phyloP scores from a whole-genome alignment of 2,113 vertebrate species.

The Rhizomys pruinosus region DNA sequence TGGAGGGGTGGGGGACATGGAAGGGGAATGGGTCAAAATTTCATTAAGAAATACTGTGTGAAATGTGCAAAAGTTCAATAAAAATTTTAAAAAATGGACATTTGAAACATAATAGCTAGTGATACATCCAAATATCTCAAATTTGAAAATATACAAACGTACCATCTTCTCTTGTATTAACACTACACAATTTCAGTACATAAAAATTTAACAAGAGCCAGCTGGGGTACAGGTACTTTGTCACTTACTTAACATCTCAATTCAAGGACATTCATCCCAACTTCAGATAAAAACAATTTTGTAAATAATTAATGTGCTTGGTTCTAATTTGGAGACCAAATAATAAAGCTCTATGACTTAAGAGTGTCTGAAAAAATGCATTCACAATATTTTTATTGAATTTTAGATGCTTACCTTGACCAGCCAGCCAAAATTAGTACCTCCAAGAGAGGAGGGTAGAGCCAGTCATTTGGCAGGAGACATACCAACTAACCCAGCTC shows the following conservation, averaged over 20 bases:
- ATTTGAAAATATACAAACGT: background rate
- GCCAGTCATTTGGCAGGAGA: too few relatives aligned
- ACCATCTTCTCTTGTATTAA: background rate
- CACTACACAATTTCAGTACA: background rate
- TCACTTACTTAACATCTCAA: background rate
- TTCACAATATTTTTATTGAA: background rate
- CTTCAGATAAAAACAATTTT: background rate
- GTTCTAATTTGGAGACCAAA: background rate
- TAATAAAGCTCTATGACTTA: background rate
- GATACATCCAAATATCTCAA: background rate
- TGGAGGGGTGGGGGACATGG: too few relatives aligned
- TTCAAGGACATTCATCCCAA: background rate
- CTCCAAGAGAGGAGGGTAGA: too few relatives aligned
- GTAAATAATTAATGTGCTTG: background rate
- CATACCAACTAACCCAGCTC: too few relatives aligned
- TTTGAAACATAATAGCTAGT: background rate
- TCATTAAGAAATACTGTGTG: too few relatives aligned
- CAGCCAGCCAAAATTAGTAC: too few relatives aligned
- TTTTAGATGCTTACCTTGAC: too few relatives aligned
- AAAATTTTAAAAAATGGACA: too few relatives aligned
- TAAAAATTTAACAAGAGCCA: background rate
- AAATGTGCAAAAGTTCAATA: too few relatives aligned
- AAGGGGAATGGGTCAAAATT: too few relatives aligned
- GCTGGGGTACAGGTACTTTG: background rate
- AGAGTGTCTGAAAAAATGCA: background rate